Conservation (phyloP, 1,140 invertebrate genomes). For the Patella vulgata region DNA sequence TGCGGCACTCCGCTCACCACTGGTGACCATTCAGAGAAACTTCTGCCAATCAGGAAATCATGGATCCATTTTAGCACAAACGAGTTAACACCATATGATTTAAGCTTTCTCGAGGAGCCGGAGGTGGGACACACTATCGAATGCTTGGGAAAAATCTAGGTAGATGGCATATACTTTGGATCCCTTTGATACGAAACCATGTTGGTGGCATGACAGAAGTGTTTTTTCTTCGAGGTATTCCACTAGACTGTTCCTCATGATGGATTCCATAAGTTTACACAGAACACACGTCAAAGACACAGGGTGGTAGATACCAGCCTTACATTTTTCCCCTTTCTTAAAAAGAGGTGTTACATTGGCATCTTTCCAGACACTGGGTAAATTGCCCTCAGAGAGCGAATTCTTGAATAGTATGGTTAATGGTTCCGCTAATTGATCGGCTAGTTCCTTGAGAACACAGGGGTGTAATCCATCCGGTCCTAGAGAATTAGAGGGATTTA, state of each 20-base stretch:
- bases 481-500: slow-evolving; percentile 20
- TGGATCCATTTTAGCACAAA: too few relatives aligned
- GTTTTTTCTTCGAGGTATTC: slow-evolving; percentile 17
- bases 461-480: slow-evolving; percentile 18
- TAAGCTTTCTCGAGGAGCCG: too few relatives aligned
- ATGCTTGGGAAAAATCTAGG: too few relatives aligned
- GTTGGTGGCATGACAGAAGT: slow-evolving; percentile 26
- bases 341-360: slow-evolving; percentile 26
- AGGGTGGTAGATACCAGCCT: slow-evolving; percentile 30
- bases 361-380: slow-evolving; percentile 28
- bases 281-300: slow-evolving; percentile 35
- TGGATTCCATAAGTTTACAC: slow-evolving; percentile 42
- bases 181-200: slow-evolving; percentile 21
- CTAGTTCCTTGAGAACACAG: slow-evolving; percentile 12
- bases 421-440: slow-evolving; percentile 14
- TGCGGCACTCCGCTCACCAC: too few relatives aligned
- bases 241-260: slow-evolving; percentile 29
- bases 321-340: slow-evolving; percentile 36
- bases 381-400: slow-evolving; percentile 12
- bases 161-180: too few relatives aligned
- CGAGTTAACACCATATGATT: too few relatives aligned
- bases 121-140: too few relatives aligned
- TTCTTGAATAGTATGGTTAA: slow-evolving; percentile 21
- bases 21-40: too few relatives aligned
- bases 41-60: too few relatives aligned